Conservation (phyloP, 2,888 invertebrate genomes). For the Fragum whitleyi region DNA sequence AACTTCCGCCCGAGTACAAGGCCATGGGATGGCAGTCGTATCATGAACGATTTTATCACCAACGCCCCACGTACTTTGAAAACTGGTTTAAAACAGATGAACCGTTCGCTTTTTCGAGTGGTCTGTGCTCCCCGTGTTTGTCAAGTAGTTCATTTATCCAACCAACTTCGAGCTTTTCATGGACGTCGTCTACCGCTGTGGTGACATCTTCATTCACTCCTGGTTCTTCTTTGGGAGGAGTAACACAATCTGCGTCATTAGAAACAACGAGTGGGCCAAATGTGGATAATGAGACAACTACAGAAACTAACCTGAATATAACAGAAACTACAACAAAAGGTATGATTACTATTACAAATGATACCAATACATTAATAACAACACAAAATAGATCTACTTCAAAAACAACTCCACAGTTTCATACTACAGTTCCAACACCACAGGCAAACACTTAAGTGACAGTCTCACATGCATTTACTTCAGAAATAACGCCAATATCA, state of each 20-base stretch:
- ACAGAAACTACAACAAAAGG: not conserved
- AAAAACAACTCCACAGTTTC: too few species aligned
- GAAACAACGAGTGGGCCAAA: not conserved
- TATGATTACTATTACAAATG: not conserved
- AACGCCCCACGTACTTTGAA: conserved; percentile 2
- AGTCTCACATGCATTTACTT: too few species aligned
- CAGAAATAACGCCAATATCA: too few species aligned
- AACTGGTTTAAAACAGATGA: conserved; percentile 15
- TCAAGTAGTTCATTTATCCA: not conserved
- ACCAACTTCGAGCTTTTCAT: not conserved
- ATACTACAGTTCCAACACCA: too few species aligned
- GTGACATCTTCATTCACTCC: not conserved
- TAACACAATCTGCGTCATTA: not conserved
- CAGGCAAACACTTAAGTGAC: too few species aligned
- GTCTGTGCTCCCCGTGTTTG: not conserved
- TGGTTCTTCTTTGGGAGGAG: not conserved
- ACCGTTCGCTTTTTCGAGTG: not conserved
- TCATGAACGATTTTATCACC: conserved; percentile 4
- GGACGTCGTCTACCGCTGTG: not conserved
- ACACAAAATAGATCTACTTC: too few species aligned
- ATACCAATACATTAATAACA: too few species aligned
- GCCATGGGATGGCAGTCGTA: conserved; percentile 6
- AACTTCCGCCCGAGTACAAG: not conserved
- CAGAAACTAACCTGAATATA: not conserved
- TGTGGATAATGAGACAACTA: not conserved